These are phyloP conservation scores for Ormia ochracea DNA, from an alignment of 2,888 invertebrate genomes.

Conservation along the genomic window DNA sequence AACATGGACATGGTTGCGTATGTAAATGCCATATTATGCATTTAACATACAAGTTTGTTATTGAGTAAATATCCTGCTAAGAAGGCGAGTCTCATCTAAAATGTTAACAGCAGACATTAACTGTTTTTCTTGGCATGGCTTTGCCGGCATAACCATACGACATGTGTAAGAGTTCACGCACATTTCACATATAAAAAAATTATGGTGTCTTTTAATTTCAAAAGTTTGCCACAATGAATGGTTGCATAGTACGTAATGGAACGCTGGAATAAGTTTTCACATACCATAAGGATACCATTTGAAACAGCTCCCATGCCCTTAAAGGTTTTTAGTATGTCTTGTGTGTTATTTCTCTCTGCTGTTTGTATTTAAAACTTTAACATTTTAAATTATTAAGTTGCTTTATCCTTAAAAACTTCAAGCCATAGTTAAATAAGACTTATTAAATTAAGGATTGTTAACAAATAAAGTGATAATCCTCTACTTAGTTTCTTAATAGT, in stretches of 20 bases:
- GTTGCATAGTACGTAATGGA: too few species aligned
- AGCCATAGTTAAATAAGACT: background rate
- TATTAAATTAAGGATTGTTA: background rate
- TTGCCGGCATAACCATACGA: background rate
- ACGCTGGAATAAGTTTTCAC: too few species aligned
- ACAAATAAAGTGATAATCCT: constrained; percentile 62
- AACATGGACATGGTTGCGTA: background rate
- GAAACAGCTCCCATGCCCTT: background rate
- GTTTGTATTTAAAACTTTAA: background rate
- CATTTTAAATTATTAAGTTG: background rate
- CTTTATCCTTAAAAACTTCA: background rate
- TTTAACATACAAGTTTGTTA: background rate
- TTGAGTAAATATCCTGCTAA: constrained; percentile 3
- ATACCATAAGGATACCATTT: background rate
- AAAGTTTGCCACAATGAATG: background rate
- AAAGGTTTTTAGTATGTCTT: too few species aligned
- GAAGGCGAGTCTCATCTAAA: constrained; percentile 24
- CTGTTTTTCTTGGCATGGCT: constrained; percentile 9
- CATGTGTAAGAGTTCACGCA: constrained; percentile 58
- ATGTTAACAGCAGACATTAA: constrained; percentile 52
- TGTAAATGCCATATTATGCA: background rate
- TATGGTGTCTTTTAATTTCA: background rate
- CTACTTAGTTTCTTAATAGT: constrained; percentile 69
- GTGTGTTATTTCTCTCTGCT: background rate
- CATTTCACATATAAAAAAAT: constrained; percentile 30